Base-by-base conservation (phyloP, 2,888 invertebrate genomes). In the Catocala nupta region DNA sequence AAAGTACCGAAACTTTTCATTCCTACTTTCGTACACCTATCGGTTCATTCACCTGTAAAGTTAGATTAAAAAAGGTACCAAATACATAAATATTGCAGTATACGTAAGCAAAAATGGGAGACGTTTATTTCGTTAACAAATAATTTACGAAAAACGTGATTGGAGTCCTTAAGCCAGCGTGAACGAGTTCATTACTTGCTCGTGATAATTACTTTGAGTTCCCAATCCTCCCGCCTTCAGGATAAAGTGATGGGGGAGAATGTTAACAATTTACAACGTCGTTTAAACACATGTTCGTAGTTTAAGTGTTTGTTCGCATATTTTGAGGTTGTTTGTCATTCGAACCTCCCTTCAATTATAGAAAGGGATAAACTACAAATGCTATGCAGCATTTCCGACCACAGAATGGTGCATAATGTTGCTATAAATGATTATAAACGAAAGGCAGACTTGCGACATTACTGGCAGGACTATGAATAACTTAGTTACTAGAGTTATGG, bases 91-190 rank as follows among this genome's bases (percentile, higher is more conserved):
- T 5, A 39, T 39, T 39, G 25, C 36, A 8, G 6, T 33, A 16
- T 39, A 39, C n/a, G 36, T 10, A 39, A 10, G 12, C 11, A 10
- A 52, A 13, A 42, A 42, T 16, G 39, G 9, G 9, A 34, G 42
- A 42, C 49, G 47, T 57, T 65, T 55, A 65, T 55, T 72, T 65
- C 60, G 49, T 75, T 77, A 71, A 70, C 73, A 70, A 68, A 70
- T 75, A 69, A 78, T 81, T 81, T 76, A 70, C 72, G 70, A 59
- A 65, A 63, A 61, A 68, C 62, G 60, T 73, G 74, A 80, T 77
- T 81, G 63, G 64, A 71, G 66, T 70, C 60, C 61, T 61, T 76
- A 68, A 72, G 64, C 68, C 64, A 45, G 34, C 16, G 51, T 44
- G 53, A 59, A 59, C 49, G 52, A 68, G 63, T 72, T 67, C 68